phyloP scores from a whole-genome alignment of 64 coral and sea anemone species.

The Pocillopora verrucosa region DNA sequence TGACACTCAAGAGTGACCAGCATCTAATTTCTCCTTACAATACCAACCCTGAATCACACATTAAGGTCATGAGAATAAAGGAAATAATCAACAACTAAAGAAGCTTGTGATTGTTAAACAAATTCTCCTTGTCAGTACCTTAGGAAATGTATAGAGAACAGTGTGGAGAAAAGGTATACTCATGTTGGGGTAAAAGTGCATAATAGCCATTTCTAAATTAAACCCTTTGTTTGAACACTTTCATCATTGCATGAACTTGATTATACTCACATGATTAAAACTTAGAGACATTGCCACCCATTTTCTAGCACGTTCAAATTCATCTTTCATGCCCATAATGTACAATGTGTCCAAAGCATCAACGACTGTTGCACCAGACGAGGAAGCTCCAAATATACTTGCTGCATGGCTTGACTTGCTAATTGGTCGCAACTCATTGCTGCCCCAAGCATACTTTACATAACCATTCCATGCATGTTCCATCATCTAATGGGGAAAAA shows the following conservation, averaged over 20 bases:
- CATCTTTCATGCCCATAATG: conserved; percentile 87
- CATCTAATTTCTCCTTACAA: too few relatives aligned
- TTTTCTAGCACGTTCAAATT: conserved; percentile 87
- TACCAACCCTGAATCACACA: too few relatives aligned
- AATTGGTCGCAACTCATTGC: conserved; percentile 87
- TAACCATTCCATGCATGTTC: conserved; percentile 93
- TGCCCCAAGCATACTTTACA: conserved; percentile 91
- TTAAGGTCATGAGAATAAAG: too few relatives aligned
- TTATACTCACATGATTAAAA: conserved; percentile 46
- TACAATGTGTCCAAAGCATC: conserved; percentile 91
- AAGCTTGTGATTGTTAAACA: too few relatives aligned
- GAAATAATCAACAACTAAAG: too few relatives aligned
- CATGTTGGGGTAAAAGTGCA: too few relatives aligned
- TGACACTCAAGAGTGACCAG: too few relatives aligned
- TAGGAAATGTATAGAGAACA: too few relatives aligned
- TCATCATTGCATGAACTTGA: background rate
- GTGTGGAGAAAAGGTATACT: too few relatives aligned
- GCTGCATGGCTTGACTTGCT: conserved; percentile 84
- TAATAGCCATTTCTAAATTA: too few relatives aligned
- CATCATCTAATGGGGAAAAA: conserved; percentile 80
- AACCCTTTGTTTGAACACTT: too few relatives aligned
- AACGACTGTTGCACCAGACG: conserved; percentile 92
- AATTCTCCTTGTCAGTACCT: too few relatives aligned
- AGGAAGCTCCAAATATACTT: conserved; percentile 79
- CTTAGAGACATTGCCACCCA: conserved; percentile 70